phyloP scores from a whole-genome alignment of 2,113 vertebrate species.

The Muntiacus reevesi region DNA sequence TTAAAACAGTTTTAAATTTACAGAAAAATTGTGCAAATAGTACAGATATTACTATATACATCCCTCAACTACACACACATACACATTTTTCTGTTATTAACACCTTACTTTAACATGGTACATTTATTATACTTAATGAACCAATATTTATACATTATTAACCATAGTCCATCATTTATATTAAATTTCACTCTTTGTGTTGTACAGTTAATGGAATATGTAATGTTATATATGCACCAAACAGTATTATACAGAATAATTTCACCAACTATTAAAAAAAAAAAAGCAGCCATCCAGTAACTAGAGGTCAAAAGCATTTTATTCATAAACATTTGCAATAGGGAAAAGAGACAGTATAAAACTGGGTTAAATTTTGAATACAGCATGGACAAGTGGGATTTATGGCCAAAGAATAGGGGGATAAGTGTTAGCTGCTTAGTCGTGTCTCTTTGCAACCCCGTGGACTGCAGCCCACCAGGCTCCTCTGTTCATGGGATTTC shows the following conservation, averaged over 20 bases:
- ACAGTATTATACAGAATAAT: not conserved
- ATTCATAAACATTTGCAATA: not conserved
- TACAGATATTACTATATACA: not conserved
- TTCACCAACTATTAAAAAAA: not conserved
- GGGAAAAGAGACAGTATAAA: not conserved
- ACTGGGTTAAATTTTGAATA: not conserved
- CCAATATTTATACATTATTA: not conserved
- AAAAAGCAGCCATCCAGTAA: not conserved
- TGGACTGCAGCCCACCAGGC: not conserved
- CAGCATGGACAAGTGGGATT: not conserved
- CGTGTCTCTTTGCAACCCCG: accelerated
- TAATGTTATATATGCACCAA: not conserved
- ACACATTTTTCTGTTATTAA: not conserved
- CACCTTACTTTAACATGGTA: not conserved
- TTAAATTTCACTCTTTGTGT: not conserved
- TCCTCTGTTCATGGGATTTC: not conserved
- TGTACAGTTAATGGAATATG: not conserved
- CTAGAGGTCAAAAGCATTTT: not conserved
- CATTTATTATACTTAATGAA: not conserved
- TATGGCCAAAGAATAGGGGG: not conserved
- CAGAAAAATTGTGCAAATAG: not conserved
- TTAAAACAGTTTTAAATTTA: not conserved
- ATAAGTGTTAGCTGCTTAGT: not conserved
- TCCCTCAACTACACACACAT: not conserved
- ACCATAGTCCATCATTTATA: not conserved